phyloP scores from a whole-genome alignment of 2,888 invertebrate species.

The Rhagonycha fulva region DNA sequence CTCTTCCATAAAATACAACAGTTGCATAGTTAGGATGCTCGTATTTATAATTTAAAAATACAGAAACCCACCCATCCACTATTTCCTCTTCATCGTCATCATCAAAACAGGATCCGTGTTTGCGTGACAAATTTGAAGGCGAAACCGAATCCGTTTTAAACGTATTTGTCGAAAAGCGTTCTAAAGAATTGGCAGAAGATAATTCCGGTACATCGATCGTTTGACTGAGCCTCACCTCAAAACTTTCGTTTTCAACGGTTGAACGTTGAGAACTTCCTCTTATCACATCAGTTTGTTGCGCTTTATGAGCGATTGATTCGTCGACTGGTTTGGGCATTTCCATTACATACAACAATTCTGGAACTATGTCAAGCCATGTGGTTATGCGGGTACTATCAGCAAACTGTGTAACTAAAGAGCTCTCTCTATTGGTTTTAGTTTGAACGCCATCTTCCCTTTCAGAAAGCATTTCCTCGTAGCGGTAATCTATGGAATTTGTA shows the following conservation, averaged over 20 bases:
- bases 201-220: background rate
- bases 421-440: constrained; percentile 18
- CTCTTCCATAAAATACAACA: constrained; percentile 15
- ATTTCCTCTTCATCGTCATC: background rate
- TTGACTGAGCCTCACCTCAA: background rate
- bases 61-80: constrained; percentile 18
- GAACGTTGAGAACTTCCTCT: background rate
- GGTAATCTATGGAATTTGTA: constrained; percentile 15
- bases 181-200: background rate
- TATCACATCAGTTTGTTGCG: background rate
- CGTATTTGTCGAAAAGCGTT: background rate
- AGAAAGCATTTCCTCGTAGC: constrained; percentile 20
- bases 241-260: background rate
- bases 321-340: background rate
- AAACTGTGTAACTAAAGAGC: constrained; percentile 26
- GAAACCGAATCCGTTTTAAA: background rate
- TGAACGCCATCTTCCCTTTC: constrained; percentile 31
- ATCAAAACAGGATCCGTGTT: background rate
- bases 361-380: constrained; percentile 17
- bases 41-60: constrained; percentile 26
- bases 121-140: background rate
- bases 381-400: constrained; percentile 29
- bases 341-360: background rate
- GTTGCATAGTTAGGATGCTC: constrained; percentile 33
- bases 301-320: background rate